Conservation (phyloP, 2,113 vertebrate genomes). For the Prinia subflava region DNA sequence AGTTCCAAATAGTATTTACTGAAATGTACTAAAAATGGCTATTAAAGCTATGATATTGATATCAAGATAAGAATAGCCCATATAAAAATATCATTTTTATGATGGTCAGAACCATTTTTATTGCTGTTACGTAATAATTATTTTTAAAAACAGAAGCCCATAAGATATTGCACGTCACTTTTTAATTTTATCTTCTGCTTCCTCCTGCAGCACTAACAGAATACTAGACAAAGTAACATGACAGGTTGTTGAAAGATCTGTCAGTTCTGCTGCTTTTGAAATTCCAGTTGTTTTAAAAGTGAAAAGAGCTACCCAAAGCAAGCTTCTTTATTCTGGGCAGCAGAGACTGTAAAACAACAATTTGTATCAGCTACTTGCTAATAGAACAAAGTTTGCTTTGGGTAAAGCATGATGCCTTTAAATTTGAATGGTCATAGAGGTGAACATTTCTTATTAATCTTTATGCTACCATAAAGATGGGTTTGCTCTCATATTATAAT, state of each 20-base stretch:
- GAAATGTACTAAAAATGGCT: neutral
- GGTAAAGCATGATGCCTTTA: neutral
- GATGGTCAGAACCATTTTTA: neutral
- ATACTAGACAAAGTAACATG: neutral
- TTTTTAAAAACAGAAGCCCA: neutral
- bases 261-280: neutral
- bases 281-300: neutral
- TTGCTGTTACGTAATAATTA: neutral
- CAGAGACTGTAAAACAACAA: neutral
- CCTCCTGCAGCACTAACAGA: neutral
- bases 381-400: neutral
- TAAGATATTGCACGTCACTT: neutral
- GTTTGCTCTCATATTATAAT: neutral
- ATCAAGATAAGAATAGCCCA: neutral
- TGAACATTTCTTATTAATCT: neutral
- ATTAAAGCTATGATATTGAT: neutral
- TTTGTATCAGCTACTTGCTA: neutral
- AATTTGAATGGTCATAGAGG: neutral
- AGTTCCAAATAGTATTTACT: neutral
- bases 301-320: neutral
- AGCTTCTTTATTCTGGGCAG: neutral
- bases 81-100: neutral
- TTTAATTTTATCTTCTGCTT: neutral
- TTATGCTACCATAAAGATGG: neutral
- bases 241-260: neutral